Evolutionary conservation across 2,888 invertebrate genomes (phyloP).

Genomic region (Polyommatus icarus): DNA sequence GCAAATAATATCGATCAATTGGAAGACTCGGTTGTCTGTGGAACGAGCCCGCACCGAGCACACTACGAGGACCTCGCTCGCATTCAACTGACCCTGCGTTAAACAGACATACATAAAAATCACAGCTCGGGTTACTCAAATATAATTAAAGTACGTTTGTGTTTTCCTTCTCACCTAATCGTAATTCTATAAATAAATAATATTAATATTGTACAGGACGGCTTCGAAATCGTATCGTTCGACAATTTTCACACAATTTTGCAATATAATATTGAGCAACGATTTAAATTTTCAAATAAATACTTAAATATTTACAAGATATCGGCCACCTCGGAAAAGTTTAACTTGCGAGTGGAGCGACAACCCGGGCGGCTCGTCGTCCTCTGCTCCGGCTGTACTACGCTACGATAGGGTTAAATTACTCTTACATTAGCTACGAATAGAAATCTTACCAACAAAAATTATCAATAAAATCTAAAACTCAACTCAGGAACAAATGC

Average conservation of each 20-base stretch:
- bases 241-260: conserved; percentile 50
- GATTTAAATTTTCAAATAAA: conserved; percentile 44
- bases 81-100: conserved; percentile 44
- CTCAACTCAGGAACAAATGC: conserved; percentile 81
- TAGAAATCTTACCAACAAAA: conserved; percentile 65
- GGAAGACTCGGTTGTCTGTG: conserved; percentile 54
- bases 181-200: conserved; percentile 77
- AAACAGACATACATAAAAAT: conserved; percentile 73
- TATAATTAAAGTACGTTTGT: conserved; percentile 73
- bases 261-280: conserved; percentile 47
- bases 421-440: conserved; percentile 64
- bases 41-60: conserved; percentile 35
- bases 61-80: conserved; percentile 32
- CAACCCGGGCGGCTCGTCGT: conserved; percentile 53
- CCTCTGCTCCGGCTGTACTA: conserved; percentile 59
- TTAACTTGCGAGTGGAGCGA: conserved; percentile 28
- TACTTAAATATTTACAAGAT: conserved; percentile 50
- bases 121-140: conserved; percentile 80
- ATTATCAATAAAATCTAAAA: conserved; percentile 76
- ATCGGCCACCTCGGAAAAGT: conserved; percentile 40
- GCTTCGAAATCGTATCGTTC: conserved; percentile 61
- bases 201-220: conserved; percentile 75
- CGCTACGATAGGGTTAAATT: conserved; percentile 65
- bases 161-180: conserved; percentile 67
- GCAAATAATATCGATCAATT: conserved; percentile 34